Evolutionary conservation across 2,797 vertebrate genomes (phyloP), one percentile per base, ranked within the genome.

Genomic region (Galago senegalensis): DNA sequence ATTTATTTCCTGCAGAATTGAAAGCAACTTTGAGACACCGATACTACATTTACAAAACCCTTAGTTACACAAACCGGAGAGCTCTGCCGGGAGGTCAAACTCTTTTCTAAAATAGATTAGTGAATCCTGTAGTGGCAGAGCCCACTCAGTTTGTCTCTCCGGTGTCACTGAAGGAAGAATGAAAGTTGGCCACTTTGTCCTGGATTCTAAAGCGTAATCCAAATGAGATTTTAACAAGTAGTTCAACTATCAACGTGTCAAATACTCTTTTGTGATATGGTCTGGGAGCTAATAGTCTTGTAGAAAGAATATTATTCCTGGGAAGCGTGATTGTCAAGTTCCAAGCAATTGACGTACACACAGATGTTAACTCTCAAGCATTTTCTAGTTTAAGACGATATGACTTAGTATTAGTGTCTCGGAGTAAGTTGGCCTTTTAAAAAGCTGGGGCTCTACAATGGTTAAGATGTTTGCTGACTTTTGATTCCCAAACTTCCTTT

Each of bases 211-310:
- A 69, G 34, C 3, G 20, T 65, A 63, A 85, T 77, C 56, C 12
- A 60, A 85, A 89, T 82, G 20, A 4, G 34, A 81, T 85, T 95
- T 93, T 82, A 90, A 61, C 46, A 96, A 75, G 14, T 61, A 95
- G 23, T 73, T 73, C 49, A 93, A 43, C 43, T 23, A 21, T 11
- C n/a, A 53, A 23, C n/a, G 18, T 72, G 29, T 82, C 81, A 87
- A 87, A 40, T 7, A 75, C 10, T n/a, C 58, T 76, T 87, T 93
- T 82, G 40, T 70, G 58, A 69, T 67, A 46, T 31, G 40, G 10
- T 27, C 2, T 56, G 56, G 16, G 61, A 91, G 69, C 21, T 91
- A 67, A 84, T 2, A n/a, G 63, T 84, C 37, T 81, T 73, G 5
- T 61, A 81, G 25, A 77, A 49, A 81, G 25, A 77, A 49, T 69